Base-by-base conservation (phyloP, 2,113 vertebrate species). In the Carassius carassius region DNA sequence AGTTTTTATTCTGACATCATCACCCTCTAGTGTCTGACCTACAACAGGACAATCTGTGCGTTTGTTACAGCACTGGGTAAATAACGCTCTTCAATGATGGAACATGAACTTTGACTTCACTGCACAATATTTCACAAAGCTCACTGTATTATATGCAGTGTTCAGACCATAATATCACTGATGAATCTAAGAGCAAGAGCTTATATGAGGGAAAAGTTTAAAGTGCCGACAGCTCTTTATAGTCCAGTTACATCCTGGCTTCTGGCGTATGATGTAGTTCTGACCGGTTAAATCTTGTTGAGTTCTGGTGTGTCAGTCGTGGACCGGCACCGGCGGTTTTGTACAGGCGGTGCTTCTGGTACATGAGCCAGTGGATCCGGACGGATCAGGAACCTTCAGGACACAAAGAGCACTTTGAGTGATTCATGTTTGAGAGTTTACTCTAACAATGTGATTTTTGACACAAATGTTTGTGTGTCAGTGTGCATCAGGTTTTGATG, bases 311-410 rank as follows among this genome's bases (percentile, higher is more conserved):
- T 58, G 54, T 78, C 82, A 3, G 78, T 35, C 11, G 41, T 67
- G 44, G 70, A 67, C 29, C 80, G 21, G 72, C 56, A 81, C 44
- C 94, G 95, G 94, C 93, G 94, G 92, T 94, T 95, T 85, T 84
- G 94, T 87, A 93, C 91, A 23, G 95, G 94, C 6, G 94, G 92
- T 0, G 95, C 95, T 32, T 96, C 95, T 11, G 96, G 94, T 47
- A 99, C 94, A 0, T 98, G 97, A 32, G 97, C 97, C 90, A 99
- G 93, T 0, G 98, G 98, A 90, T 99, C 98, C 0, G 96, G 96
- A 69, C 98, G 96, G 88, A 99, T 99, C 94, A 99, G 92, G 88
- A 99, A 99, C 91, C 98, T 99, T 89, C 8, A 0, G 0, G 41
- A 87, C 21, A 78, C 10, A 76, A 17, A 21, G 17, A 62, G 29